Evolutionary conservation across 2,888 invertebrate species (phyloP).

Genomic region (Thecocarcelia acutangulata): DNA sequence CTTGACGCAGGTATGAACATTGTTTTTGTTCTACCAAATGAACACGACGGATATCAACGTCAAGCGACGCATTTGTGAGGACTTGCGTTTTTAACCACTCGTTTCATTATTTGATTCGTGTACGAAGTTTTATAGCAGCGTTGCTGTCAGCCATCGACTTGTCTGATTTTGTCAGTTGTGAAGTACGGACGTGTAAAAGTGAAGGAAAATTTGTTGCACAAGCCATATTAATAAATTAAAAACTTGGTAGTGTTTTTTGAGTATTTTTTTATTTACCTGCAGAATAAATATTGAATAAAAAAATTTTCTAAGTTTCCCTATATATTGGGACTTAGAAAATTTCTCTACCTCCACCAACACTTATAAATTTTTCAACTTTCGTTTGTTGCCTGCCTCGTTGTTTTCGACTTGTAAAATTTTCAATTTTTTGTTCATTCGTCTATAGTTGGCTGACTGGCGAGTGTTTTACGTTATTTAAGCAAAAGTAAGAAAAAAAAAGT

Average conservation of each 20-base stretch:
- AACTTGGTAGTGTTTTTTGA: background rate
- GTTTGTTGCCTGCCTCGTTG: constrained; percentile 62
- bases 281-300: constrained; percentile 36
- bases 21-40: constrained; percentile 40
- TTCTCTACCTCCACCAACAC: constrained; percentile 55
- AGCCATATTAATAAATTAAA: constrained; percentile 22
- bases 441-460: constrained; percentile 63
- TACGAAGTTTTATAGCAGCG: constrained; percentile 68
- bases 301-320: constrained; percentile 75
- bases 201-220: constrained; percentile 4
- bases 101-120: constrained; percentile 52
- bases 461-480: constrained; percentile 63
- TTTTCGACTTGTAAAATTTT: constrained; percentile 69
- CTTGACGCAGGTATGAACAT: constrained; percentile 62
- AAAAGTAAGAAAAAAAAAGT: constrained; percentile 41
- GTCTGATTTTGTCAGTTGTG: constrained; percentile 73
- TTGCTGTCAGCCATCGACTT: constrained; percentile 72
- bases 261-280: constrained; percentile 1
- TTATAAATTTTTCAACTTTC: constrained; percentile 55
- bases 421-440: constrained; percentile 57
- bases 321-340: constrained; percentile 73
- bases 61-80: constrained; percentile 70
- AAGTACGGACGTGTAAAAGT: constrained; percentile 72
- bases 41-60: constrained; percentile 53
- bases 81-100: constrained; percentile 68